A percentile compares a stretch with the other conserved stretches of the same genome.
Evolutionary conservation across 1,140 invertebrate genomes (phyloP).

Genomic region (Ectropis grisescens): DNA sequence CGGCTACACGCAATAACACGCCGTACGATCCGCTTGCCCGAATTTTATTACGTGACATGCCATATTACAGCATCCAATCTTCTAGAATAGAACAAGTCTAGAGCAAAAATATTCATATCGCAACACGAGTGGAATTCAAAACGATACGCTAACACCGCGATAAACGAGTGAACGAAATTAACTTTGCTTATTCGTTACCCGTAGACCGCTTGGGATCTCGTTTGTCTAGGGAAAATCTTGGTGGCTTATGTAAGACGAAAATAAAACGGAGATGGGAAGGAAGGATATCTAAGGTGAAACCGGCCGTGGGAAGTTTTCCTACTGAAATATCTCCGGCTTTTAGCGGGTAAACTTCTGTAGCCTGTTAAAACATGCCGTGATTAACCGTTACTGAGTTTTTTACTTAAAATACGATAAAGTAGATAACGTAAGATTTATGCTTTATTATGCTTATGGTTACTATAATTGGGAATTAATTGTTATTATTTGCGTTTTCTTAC

Average conservation of each 20-base stretch:
- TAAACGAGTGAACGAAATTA: slow-evolving; percentile 14
- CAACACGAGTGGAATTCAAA: no score
- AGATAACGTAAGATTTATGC: no score
- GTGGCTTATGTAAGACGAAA: slow-evolving; percentile 28
- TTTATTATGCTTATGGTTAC: no score
- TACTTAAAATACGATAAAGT: no score
- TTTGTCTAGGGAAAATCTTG: slow-evolving; percentile 27
- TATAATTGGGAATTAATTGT: no score
- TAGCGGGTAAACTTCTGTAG: slow-evolving; percentile 9
- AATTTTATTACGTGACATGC: slow-evolving; percentile 13
- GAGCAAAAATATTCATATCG: no score
- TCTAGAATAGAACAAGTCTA: neutral
- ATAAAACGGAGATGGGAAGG: slow-evolving; percentile 42
- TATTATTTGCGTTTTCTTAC: no score
- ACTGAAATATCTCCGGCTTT: slow-evolving; percentile 30
- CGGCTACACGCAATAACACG: slow-evolving; percentile 18
- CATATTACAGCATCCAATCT: neutral
- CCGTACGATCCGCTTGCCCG: slow-evolving; percentile 8
- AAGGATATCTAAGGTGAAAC: slow-evolving; percentile 27
- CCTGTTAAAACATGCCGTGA: no score
- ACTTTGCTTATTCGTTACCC: no score
- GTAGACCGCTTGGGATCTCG: slow-evolving; percentile 12
- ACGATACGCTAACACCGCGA: slow-evolving; percentile 5
- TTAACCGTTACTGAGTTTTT: no score
- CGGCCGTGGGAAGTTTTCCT: slow-evolving; percentile 20